These are phyloP conservation scores for Eupithecia pulchellata DNA, from an alignment of 2,888 invertebrate genomes.

Conservation along the genomic window DNA sequence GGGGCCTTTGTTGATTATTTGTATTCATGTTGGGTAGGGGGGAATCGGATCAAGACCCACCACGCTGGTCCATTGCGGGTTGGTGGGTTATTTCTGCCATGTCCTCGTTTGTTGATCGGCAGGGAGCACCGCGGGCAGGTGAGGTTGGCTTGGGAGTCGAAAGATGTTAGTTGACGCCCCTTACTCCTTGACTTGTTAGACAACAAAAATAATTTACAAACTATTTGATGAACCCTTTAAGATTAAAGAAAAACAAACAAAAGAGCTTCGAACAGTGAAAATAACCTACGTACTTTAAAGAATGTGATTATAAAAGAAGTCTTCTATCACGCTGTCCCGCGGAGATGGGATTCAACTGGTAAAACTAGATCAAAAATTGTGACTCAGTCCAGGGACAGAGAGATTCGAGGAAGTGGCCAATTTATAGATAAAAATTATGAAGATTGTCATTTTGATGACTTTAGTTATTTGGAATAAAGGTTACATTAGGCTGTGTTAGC, in stretches of 20 bases:
- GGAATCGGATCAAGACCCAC: too few species aligned
- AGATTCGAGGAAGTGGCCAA: background rate
- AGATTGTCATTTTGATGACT: background rate
- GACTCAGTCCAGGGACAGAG: background rate
- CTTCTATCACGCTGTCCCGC: too few species aligned
- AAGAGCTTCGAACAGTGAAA: background rate
- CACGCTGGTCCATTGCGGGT: too few species aligned
- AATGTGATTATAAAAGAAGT: background rate
- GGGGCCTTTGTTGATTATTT: too few species aligned
- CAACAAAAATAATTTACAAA: background rate
- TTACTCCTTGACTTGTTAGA: background rate
- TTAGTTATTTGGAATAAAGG: background rate
- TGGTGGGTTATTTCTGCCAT: too few species aligned
- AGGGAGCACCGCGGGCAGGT: too few species aligned
- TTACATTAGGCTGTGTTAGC: conserved; percentile 37
- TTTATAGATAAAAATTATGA: too few species aligned
- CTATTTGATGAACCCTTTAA: background rate
- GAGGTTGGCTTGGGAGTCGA: background rate
- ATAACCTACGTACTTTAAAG: background rate
- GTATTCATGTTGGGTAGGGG: too few species aligned
- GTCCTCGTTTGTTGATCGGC: too few species aligned
- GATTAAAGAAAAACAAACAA: background rate
- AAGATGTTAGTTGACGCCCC: too few species aligned
- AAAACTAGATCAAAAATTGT: background rate
- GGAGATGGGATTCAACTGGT: background rate